Conservation (phyloP, 2,888 invertebrate genomes). For the Cylloceria caligata region DNA sequence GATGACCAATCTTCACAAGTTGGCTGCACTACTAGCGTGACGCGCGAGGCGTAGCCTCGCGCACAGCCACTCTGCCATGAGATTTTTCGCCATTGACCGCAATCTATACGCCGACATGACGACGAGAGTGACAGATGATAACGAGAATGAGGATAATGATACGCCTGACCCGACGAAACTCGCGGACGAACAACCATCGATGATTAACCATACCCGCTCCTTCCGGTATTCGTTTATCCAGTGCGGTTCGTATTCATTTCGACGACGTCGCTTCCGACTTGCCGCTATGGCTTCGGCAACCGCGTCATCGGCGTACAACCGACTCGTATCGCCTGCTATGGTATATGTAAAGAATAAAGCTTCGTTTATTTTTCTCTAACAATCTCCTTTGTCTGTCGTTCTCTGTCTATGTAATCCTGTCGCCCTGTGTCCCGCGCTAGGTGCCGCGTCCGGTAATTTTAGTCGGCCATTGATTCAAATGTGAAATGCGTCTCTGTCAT, state of each 20-base stretch:
- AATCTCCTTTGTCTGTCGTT: constrained; percentile 20
- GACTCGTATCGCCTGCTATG: constrained; percentile 80
- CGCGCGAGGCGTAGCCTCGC: constrained; percentile 71
- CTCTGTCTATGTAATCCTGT: constrained; percentile 16
- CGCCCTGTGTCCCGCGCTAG: too few relatives aligned
- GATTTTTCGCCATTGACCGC: neutral
- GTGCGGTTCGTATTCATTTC: constrained; percentile 71
- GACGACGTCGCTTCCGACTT: constrained; percentile 65
- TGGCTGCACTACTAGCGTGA: constrained; percentile 87
- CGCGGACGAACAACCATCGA: constrained; percentile 63
- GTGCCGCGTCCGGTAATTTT: neutral
- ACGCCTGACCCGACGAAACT: constrained; percentile 65
- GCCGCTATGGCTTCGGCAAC: constrained; percentile 52
- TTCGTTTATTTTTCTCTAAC: constrained; percentile 82
- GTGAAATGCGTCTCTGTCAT: neutral
- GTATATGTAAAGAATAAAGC: constrained; percentile 82
- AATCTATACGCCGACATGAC: constrained; percentile 18
- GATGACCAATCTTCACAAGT: constrained; percentile 94
- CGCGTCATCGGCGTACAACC: constrained; percentile 73
- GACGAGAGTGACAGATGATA: constrained; percentile 24
- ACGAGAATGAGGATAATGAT: constrained; percentile 62
- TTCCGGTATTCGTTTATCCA: constrained; percentile 80
- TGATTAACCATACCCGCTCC: constrained; percentile 72
- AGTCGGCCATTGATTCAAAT: neutral
- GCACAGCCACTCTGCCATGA: constrained; percentile 1